Conservation (phyloP, 2,888 invertebrate genomes). For the Belgica antarctica region DNA sequence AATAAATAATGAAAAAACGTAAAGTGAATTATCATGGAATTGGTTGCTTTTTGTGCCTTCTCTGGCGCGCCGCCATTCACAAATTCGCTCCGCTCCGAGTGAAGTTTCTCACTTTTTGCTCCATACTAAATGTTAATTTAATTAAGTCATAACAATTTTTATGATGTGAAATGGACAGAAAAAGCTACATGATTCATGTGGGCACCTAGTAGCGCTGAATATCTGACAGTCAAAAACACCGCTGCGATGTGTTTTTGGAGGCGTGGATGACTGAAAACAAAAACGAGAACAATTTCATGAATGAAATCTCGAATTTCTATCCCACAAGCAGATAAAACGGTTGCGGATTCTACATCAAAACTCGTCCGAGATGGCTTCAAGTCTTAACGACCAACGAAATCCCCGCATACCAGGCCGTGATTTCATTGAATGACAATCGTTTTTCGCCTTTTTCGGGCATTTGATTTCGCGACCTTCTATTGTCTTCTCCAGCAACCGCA, state of each 20-base stretch:
- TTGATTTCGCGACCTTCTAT: slow-evolving; percentile 23
- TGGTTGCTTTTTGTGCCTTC: neutral
- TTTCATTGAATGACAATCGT: neutral
- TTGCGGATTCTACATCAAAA: neutral
- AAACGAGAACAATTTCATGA: slow-evolving; percentile 4
- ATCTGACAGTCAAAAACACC: too few relatives aligned
- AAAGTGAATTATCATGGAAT: neutral
- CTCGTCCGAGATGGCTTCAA: neutral
- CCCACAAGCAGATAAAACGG: neutral
- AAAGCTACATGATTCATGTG: slow-evolving; percentile 12
- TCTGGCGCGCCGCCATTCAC: slow-evolving; percentile 27
- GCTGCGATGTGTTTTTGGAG: neutral
- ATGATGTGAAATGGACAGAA: slow-evolving; percentile 35
- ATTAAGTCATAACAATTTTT: slow-evolving; percentile 40
- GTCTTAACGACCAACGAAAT: neutral
- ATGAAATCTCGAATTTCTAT: slow-evolving; percentile 19
- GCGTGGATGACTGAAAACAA: slow-evolving; percentile 8
- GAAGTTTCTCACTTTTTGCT: neutral
- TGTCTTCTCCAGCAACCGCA: neutral
- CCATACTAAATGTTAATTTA: slow-evolving; percentile 30
- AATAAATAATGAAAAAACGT: neutral
- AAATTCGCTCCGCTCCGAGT: neutral
- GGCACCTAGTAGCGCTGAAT: too few relatives aligned
- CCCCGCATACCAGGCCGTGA: neutral
- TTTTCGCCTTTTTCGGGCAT: slow-evolving; percentile 14